A percentile compares a stretch with the other conserved stretches of the same genome.
These are phyloP conservation scores for Scytalopus superciliaris DNA, from an alignment of 2,113 vertebrate genomes.

Conservation along the genomic window DNA sequence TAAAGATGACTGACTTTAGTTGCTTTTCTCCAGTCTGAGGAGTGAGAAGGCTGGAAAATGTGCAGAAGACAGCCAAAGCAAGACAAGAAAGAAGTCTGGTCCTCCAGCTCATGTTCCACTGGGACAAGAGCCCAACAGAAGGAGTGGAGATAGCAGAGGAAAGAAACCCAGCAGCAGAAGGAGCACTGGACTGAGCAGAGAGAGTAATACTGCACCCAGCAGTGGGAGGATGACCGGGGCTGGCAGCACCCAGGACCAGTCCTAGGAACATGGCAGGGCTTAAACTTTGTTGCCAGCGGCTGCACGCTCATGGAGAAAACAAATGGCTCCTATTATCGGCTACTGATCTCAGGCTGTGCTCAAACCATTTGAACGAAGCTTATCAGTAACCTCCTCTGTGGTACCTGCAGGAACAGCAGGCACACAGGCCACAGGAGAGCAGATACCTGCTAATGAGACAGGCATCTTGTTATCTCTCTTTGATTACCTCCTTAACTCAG, in stretches of 20 bases:
- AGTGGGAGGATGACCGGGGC: accelerated
- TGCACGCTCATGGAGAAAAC: neutral
- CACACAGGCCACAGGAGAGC: neutral
- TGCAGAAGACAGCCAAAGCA: neutral
- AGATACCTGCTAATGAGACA: neutral
- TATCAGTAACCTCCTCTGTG: neutral
- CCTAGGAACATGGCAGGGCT: neutral
- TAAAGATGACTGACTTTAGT: neutral
- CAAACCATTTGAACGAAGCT: neutral
- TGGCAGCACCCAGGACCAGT: neutral
- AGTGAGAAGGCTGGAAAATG: neutral
- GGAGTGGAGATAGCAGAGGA: neutral
- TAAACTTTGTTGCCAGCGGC: neutral
- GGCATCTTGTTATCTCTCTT: neutral
- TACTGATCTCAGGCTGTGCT: neutral
- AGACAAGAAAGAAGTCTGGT: neutral
- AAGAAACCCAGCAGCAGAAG: neutral
- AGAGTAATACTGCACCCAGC: neutral
- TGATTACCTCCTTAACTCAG: neutral
- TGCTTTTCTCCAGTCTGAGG: neutral
- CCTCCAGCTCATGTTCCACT: neutral
- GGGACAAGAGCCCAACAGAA: neutral
- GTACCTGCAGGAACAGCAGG: neutral
- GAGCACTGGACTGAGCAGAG: neutral
- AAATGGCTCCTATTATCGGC: neutral